Conservation (phyloP, 2,113 vertebrate species). For the Mionectes macconnelli region DNA sequence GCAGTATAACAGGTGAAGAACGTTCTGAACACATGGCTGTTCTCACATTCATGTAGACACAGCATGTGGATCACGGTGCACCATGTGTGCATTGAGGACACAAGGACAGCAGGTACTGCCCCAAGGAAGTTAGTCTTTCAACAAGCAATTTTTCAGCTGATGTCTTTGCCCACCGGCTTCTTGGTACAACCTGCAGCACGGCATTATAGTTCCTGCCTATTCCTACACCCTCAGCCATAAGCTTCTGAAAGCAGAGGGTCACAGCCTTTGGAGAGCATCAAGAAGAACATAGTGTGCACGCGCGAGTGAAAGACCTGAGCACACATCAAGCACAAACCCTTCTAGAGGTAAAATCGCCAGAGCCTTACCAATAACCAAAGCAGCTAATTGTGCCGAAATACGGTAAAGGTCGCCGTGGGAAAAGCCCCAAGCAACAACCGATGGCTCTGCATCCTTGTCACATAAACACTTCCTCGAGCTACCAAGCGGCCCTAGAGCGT, state of each 20-base stretch:
- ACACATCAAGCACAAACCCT: background rate
- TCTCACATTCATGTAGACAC: background rate
- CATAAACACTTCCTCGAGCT: background rate
- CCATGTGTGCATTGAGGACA: rapidly evolving
- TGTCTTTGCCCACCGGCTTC: background rate
- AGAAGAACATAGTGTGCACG: background rate
- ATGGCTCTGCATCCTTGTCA: background rate
- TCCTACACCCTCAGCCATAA: rapidly evolving
- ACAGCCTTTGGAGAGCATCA: background rate
- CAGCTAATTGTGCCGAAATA: background rate
- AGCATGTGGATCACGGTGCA: rapidly evolving
- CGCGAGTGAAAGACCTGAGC: background rate
- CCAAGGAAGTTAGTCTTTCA: background rate
- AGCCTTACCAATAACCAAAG: background rate
- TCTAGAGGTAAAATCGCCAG: background rate
- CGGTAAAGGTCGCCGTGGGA: background rate
- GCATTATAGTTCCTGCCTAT: background rate
- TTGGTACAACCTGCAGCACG: background rate
- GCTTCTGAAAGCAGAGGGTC: background rate
- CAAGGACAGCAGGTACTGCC: background rate
- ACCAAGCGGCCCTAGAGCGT: background rate
- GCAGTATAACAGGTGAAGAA: background rate
- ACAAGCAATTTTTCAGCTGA: background rate
- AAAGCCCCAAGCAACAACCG: background rate
- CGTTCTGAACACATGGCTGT: background rate